These are phyloP conservation scores for Eulemur macaco DNA, from an alignment of 2,113 vertebrate species.

Conservation along the genomic window DNA sequence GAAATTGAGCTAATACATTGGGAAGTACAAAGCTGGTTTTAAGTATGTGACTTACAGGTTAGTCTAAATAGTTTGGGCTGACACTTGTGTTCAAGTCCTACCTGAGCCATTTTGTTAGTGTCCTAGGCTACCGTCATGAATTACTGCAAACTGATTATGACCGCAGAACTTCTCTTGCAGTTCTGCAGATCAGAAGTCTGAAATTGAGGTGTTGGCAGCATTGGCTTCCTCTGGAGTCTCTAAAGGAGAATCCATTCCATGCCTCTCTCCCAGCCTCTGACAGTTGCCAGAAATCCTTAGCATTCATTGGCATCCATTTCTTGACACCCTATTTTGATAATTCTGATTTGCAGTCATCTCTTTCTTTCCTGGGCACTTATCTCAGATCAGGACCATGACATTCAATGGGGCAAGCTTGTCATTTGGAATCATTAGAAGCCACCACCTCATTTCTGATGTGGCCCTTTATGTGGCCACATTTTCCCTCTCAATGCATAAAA, in stretches of 20 bases:
- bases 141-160: accelerated
- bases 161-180: accelerated
- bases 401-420: not conserved
- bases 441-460: not conserved
- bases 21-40: not conserved
- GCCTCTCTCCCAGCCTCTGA: no score
- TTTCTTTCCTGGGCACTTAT: not conserved
- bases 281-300: not conserved
- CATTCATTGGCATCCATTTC: accelerated
- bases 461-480: not conserved
- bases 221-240: not conserved
- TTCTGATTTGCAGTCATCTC: accelerated
- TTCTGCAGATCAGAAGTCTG: no score
- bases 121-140: not conserved
- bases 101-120: not conserved
- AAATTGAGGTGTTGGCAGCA: no score
- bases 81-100: no score
- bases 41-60: accelerated
- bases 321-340: not conserved
- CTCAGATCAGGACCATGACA: not conserved
- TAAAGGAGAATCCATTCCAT: no score
- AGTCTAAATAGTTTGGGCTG: not conserved
- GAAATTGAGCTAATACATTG: accelerated
- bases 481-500: no score
- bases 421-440: not conserved